phyloP scores from a whole-genome alignment of 2,888 invertebrate species.

The Amaurobius ferox region DNA sequence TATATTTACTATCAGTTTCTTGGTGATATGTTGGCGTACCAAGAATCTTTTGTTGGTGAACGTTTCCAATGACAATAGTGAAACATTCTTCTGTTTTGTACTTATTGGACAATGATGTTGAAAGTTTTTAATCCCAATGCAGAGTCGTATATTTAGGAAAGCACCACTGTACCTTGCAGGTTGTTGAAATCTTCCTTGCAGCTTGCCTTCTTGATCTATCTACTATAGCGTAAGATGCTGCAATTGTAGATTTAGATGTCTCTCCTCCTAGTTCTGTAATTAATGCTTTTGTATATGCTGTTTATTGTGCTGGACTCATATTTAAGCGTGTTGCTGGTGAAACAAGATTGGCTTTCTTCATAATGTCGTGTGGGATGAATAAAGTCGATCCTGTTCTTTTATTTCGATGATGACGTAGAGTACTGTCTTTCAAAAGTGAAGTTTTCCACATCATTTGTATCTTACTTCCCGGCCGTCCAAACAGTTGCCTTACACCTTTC shows the following conservation, averaged over 20 bases:
- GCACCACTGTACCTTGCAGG: slow-evolving; percentile 4
- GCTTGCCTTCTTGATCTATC: slow-evolving; percentile 1
- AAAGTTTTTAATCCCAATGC: too few relatives aligned
- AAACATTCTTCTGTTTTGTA: neutral
- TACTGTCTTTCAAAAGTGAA: neutral
- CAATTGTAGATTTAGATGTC: slow-evolving; percentile 1
- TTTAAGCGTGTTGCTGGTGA: slow-evolving; percentile 20
- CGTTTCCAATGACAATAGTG: too few relatives aligned
- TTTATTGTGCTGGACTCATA: slow-evolving; percentile 5
- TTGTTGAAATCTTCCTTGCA: neutral
- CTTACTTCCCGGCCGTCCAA: too few relatives aligned
- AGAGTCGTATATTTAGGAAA: slow-evolving; percentile 11
- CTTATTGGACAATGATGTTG: too few relatives aligned
- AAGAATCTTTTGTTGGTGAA: too few relatives aligned
- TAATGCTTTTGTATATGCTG: neutral
- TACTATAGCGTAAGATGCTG: slow-evolving; percentile 1
- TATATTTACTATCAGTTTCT: neutral
- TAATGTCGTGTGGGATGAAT: neutral
- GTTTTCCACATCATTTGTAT: neutral
- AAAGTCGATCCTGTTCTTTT: neutral
- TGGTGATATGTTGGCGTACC: neutral
- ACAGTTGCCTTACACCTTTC: too few relatives aligned
- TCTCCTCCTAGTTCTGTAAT: slow-evolving; percentile 12
- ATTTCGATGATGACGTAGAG: neutral
- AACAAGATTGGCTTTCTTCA: slow-evolving; percentile 19